Percentiles rank a stretch among this genome's conserved stretches.
Conservation (phyloP, 1,140 invertebrate genomes). For the Coptotermes formosanus region DNA sequence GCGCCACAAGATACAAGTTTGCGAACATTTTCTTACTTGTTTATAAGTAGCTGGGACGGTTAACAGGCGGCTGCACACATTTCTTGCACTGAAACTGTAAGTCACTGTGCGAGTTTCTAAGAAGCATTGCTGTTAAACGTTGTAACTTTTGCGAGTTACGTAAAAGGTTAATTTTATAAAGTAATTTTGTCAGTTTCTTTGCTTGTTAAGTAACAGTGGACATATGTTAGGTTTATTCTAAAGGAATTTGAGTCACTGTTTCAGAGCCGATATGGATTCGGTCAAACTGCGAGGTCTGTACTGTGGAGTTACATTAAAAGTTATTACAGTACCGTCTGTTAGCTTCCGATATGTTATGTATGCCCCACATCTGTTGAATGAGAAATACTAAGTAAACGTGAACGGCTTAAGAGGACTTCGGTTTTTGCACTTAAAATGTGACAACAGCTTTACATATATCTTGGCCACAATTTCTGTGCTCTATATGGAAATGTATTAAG, state of each 20-base stretch:
- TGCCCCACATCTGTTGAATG: neutral
- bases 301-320: neutral
- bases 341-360: neutral
- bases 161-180: no score
- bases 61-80: no score
- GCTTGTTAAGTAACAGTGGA: no score
- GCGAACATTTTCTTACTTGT: no score
- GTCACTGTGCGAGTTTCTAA: no score
- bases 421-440: neutral
- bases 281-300: neutral
- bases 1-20: no score
- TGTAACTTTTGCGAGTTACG: no score
- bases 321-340: neutral
- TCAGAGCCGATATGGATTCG: neutral
- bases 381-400: neutral
- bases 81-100: no score
- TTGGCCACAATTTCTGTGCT: neutral
- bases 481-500: neutral
- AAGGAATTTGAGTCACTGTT: neutral
- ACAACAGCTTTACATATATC: neutral
- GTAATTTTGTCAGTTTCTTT: no score
- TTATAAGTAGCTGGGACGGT: no score
- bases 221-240: neutral
- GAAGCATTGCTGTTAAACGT: no score
- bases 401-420: neutral